Evolutionary conservation across 2,113 vertebrate species (phyloP), one percentile per base, ranked within the genome.

Genomic region (Strigops habroptila): DNA sequence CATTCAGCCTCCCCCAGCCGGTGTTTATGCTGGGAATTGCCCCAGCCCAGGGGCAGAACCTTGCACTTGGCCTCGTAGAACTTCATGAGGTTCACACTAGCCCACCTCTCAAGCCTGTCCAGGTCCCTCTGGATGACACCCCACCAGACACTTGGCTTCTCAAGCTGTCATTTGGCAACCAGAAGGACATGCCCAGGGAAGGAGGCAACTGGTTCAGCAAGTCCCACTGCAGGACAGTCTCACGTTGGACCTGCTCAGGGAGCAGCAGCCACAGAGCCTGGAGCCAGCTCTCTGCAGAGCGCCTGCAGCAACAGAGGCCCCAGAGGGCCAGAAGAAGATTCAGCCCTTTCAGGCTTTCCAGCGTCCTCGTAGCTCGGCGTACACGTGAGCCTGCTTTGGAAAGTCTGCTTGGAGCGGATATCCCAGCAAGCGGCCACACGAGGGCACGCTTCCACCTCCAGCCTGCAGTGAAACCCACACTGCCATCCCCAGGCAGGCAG

Each of bases 351-450:
- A 79, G 63, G 57, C 53, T 37, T 55, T 52, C 44, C 46, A 31
- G 48, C 5, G 2, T 10, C 19, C 57, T 57, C n/a, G 18, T 4
- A 67, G 60, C 60, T 41, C 33, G 52, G 65, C 0, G 5, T 2
- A 28, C 59, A 41, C 0, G 28, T 1, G 67, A 64, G 52, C 19
- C 31, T 17, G 90, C 65, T 87, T 7, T 11, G 55, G 49, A 18
- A 74, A 62, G 60, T 4, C 11, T 15, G 2, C 27, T 14, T 0
- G 51, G 37, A 16, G 18, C 24, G 10, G 55, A 52, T 33, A 14
- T 76, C 57, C 76, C 59, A 49, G 77, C 6, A 48, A 67, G 73
- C 31, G 14, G 86, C 96, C 96, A 93, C 95, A 95, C 10, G 95
- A 90, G 96, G 96, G 96, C 95, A 86, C 8, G 15, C 92, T 37